Conservation (phyloP, 2,113 vertebrate genomes). For the Junco hyemalis region DNA sequence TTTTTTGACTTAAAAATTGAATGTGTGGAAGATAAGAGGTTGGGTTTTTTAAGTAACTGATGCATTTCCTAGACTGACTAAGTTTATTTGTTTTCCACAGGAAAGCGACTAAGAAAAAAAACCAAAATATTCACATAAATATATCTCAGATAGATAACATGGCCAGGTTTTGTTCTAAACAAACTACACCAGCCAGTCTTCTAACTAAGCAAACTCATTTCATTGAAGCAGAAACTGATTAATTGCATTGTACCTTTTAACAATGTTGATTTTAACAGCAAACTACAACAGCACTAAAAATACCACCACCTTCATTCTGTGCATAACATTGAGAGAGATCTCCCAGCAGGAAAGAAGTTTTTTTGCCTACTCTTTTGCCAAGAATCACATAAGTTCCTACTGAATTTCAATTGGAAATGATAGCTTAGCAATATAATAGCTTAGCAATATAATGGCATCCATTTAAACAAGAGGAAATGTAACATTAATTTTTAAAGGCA, state of each 20-base stretch:
- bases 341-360: background rate
- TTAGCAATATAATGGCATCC: background rate
- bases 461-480: background rate
- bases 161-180: background rate
- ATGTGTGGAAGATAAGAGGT: background rate
- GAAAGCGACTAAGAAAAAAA: background rate
- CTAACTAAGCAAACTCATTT: background rate
- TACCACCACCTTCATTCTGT: background rate
- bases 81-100: background rate
- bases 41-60: background rate
- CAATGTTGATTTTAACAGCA: background rate
- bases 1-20: background rate
- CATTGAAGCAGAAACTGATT: background rate
- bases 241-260: background rate
- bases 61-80: background rate
- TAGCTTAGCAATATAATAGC: background rate
- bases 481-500: background rate
- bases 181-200: background rate
- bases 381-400: background rate
- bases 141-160: background rate
- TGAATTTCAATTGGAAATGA: background rate
- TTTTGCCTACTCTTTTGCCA: background rate
- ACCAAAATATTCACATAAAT: rapidly evolving
- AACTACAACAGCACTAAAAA: background rate
- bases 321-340: background rate